Conservation (phyloP, 2,888 invertebrate genomes). For the Xanthostigma xanthostigma region DNA sequence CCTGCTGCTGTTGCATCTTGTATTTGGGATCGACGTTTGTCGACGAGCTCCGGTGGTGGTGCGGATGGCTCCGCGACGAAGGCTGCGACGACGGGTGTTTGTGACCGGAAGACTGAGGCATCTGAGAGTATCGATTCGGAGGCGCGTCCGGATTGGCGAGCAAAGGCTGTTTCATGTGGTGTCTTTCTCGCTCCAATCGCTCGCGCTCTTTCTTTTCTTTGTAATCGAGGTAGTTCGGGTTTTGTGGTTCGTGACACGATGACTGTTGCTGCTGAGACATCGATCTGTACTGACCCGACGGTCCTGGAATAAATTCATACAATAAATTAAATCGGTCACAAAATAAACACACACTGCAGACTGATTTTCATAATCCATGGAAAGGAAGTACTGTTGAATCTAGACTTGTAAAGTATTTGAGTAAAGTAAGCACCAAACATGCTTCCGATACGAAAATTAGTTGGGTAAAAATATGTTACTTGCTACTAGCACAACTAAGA, state of each 20-base stretch:
- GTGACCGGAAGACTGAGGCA: slow-evolving; percentile 1
- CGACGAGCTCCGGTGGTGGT: not conserved
- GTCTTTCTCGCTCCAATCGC: slow-evolving; percentile 37
- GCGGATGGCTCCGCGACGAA: not conserved
- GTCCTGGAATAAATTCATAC: slow-evolving; percentile 7
- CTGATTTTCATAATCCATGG: no score
- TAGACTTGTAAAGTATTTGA: no score
- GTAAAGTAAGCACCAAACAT: no score
- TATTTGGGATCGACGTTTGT: slow-evolving; percentile 4
- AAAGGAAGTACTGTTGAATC: no score
- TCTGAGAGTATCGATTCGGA: slow-evolving; percentile 16
- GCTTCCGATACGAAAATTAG: no score
- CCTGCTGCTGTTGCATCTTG: slow-evolving; percentile 12
- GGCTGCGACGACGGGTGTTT: not conserved
- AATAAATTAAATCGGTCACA: not conserved
- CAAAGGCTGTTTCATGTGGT: slow-evolving; percentile 12
- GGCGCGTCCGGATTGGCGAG: slow-evolving; percentile 17
- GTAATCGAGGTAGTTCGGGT: slow-evolving; percentile 43
- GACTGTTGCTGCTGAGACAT: slow-evolving; percentile 20
- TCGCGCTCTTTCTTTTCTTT: slow-evolving; percentile 48
- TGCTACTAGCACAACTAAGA: no score
- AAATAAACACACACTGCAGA: not conserved
- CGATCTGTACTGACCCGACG: slow-evolving; percentile 10
- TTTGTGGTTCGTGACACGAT: slow-evolving; percentile 29
- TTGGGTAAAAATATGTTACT: no score